Evolutionary conservation across 2,113 vertebrate species (phyloP), one percentile per base, ranked within the genome.

Genomic region (Murina feae): DNA sequence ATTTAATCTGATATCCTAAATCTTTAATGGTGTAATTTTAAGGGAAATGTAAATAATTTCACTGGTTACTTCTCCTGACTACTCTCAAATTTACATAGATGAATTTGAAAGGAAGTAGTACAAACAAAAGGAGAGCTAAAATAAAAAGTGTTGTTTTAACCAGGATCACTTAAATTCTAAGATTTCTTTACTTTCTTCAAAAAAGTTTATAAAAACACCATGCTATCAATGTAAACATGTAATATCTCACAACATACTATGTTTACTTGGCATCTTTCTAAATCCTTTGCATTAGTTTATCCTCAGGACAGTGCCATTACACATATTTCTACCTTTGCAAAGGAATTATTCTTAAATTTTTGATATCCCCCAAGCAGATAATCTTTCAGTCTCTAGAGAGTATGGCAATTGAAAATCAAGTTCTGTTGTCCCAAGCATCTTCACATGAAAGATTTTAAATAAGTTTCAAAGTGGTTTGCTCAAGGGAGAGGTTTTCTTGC

Each of bases 391-490:
- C 88, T 95, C 44, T 90, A 84, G 81, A 93, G 65, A 94, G 71
- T 90, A 87, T 37, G 65, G 88, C 81, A 90, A 95, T 88, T 95
- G 85, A 93, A 65, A 95, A 72, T 90, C 75, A 95, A 76, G 83
- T 88, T 85, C 25, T 87, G 76, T 90, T 90, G 51, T 95, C 55
- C 80, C 81, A 87, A 68, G 78, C 51, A 90, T 92, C 32, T 75
- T 81, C 86, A 95, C 49, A 96, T 76, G 81, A 93, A 97, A 96
- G 84, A 93, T 69, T 89, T 94, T 91, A 93, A 96, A 90, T 21
- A 96, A 90, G 76, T 37, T 93, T 94, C 83, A 87, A 58, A 95
- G 44, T 93, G 71, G 9, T 96, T 96, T 92, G 76, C 93, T 85
- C 94, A 96, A 88, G 93, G 95, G 89, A 75, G 95, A 88, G 9